These are phyloP conservation scores for Rhabditoides inermis DNA, from an alignment of 2,888 invertebrate species.

Conservation along the genomic window DNA sequence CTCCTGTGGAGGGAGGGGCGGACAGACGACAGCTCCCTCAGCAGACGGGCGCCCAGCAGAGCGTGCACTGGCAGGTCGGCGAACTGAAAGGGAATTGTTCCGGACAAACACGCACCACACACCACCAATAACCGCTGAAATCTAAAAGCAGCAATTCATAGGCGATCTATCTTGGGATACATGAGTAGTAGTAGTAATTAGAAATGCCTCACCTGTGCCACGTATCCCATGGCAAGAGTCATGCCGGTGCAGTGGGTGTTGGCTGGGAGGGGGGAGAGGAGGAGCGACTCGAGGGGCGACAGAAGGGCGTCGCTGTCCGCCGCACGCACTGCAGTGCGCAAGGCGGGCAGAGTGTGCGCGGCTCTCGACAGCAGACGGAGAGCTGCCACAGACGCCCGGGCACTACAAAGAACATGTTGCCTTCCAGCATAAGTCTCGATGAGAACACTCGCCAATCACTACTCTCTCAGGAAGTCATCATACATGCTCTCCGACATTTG, in stretches of 20 bases:
- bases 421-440: no score
- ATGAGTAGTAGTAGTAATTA: conserved; percentile 13
- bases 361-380: conserved; percentile 10
- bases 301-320: conserved; percentile 33
- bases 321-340: conserved; percentile 29
- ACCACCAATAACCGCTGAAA: no score
- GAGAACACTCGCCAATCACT: no score
- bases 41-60: conserved; percentile 31
- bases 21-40: conserved; percentile 29
- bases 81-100: no score
- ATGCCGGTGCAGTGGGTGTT: conserved; percentile 16
- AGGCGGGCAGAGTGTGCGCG: conserved; percentile 8
- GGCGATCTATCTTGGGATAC: conserved; percentile 7
- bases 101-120: no score
- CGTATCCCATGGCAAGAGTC: conserved; percentile 25
- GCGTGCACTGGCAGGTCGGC: conserved; percentile 29
- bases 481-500: no score
- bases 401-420: no score
- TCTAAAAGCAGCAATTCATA: no score
- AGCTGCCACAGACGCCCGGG: conserved; percentile 21
- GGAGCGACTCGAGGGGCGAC: conserved; percentile 31
- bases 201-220: conserved; percentile 21
- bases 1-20: conserved; percentile 26
- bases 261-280: conserved; percentile 30
- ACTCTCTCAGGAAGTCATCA: no score